phyloP scores from a whole-genome alignment of 2,113 vertebrate genomes.

The Mus musculus region DNA sequence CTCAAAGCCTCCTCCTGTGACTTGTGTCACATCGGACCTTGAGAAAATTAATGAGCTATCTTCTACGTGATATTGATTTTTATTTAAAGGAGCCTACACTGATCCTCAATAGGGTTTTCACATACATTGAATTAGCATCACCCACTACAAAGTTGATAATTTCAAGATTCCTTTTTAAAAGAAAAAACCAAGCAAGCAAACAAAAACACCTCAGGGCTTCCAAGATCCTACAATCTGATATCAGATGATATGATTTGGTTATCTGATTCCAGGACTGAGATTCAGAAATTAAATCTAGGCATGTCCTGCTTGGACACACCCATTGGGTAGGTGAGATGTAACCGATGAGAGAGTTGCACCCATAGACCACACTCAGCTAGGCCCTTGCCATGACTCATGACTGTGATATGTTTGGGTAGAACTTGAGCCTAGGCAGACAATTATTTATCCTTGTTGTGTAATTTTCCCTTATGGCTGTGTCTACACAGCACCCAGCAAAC shows the following conservation, averaged over 20 bases:
- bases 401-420: conserved; percentile 60
- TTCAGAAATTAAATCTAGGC: conserved; percentile 43
- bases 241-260: conserved; percentile 31
- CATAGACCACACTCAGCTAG: conserved; percentile 16
- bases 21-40: neutral
- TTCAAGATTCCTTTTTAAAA: conserved; percentile 45
- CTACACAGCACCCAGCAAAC: conserved; percentile 65
- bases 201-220: neutral
- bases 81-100: neutral
- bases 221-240: neutral
- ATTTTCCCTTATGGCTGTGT: conserved; percentile 59
- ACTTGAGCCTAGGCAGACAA: conserved; percentile 58
- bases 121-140: neutral
- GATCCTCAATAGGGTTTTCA: conserved; percentile 38
- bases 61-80: neutral
- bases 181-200: neutral
- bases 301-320: neutral
- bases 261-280: conserved; percentile 10
- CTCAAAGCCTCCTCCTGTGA: neutral
- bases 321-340: conserved; percentile 21
- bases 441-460: conserved; percentile 75
- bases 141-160: neutral
- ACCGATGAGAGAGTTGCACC: conserved; percentile 18
- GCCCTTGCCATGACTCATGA: neutral
- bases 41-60: conserved; percentile 32